Evolutionary conservation across 2,797 vertebrate genomes (phyloP).

Genomic region (Sorex maritimensis): DNA sequence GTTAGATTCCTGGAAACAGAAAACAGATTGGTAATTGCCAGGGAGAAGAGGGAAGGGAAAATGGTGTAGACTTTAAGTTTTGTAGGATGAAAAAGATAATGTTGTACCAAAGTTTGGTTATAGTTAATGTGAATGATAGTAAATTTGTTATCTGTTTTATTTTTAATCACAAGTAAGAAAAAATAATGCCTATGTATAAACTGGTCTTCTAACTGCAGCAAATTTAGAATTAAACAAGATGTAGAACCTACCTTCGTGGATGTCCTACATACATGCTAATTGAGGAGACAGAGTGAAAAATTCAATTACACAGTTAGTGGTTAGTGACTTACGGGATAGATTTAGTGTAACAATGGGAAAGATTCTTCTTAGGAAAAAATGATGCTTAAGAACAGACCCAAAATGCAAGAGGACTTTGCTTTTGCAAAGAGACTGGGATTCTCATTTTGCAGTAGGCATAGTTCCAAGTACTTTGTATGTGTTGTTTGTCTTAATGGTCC

Average conservation of each 20-base stretch:
- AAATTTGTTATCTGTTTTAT: not conserved
- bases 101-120: not conserved
- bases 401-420: not conserved
- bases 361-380: not conserved
- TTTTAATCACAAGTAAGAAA: not conserved
- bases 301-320: not conserved
- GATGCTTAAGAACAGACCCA: not conserved
- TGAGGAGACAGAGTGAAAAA: not conserved
- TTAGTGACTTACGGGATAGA: not conserved
- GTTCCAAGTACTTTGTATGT: not conserved
- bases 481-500: not conserved
- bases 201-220: not conserved
- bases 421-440: too few species aligned
- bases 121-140: not conserved
- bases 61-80: not conserved
- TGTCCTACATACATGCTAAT: not conserved
- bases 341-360: not conserved
- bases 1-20: not conserved
- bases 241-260: not conserved
- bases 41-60: not conserved
- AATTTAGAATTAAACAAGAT: not conserved
- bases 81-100: not conserved
- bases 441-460: not conserved
- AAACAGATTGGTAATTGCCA: not conserved
- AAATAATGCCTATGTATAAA: not conserved